phyloP scores from a whole-genome alignment of 2,888 invertebrate species.

The Mythimna ferrago region DNA sequence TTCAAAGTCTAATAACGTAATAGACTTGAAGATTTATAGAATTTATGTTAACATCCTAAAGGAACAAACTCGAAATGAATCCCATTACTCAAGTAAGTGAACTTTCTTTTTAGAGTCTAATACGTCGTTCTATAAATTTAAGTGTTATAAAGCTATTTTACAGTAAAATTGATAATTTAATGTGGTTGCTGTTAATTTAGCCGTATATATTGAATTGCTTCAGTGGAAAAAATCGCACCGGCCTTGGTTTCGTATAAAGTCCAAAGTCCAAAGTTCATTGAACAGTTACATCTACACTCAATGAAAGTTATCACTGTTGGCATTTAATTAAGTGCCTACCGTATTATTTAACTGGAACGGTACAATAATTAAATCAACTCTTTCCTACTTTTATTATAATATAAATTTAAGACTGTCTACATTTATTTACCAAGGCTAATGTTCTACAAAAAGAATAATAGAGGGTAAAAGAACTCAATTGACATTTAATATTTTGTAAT shows the following conservation, averaged over 20 bases:
- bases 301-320: neutral
- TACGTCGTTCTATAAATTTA: neutral
- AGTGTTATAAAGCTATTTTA: no score
- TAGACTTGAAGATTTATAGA: conserved; percentile 5
- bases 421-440: neutral
- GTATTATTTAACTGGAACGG: conserved; percentile 3
- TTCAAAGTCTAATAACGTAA: conserved; percentile 52
- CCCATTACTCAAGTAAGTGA: conserved; percentile 78
- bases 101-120: conserved; percentile 14
- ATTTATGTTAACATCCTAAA: conserved; percentile 2
- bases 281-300: conserved; percentile 32
- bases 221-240: conserved; percentile 12
- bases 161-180: neutral
- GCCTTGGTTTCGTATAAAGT: conserved; percentile 5
- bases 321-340: conserved; percentile 6
- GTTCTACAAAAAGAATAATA: neutral
- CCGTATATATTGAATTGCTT: neutral
- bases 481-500: neutral
- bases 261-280: conserved; percentile 71
- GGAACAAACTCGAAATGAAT: conserved; percentile 72
- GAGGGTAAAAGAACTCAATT: neutral
- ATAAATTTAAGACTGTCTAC: neutral
- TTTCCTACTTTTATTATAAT: neutral
- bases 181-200: neutral
- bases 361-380: neutral